Evolutionary conservation across 2,113 vertebrate species (phyloP).

Genomic region (Myotis lucifugus): DNA sequence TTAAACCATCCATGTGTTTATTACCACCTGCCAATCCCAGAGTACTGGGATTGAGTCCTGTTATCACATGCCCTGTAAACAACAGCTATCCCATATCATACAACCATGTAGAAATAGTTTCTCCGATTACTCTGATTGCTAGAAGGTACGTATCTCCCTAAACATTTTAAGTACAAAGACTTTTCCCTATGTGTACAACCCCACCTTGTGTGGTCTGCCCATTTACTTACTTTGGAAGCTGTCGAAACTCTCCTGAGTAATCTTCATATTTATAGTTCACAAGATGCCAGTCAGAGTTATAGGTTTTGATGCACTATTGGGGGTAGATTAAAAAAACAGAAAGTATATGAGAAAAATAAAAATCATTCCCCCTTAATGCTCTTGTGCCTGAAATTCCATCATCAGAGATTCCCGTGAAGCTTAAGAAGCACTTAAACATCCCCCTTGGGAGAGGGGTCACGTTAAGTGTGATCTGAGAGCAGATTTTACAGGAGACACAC

Average conservation of each 20-base stretch:
- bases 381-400: not conserved
- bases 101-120: not conserved
- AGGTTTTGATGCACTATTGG: slow-evolving; percentile 97
- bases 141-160: not conserved
- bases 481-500: not conserved
- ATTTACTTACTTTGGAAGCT: slow-evolving; percentile 93
- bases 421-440: not conserved
- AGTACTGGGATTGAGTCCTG: not conserved
- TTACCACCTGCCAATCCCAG: not conserved
- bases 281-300: slow-evolving; percentile 97
- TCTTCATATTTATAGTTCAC: slow-evolving; percentile 98
- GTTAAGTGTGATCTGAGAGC: not conserved
- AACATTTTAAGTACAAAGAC: not conserved
- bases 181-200: not conserved
- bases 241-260: slow-evolving; percentile 97
- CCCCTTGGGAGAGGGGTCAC: not conserved
- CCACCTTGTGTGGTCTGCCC: not conserved
- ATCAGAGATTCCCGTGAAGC: not conserved
- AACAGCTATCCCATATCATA: not conserved
- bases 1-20: not conserved
- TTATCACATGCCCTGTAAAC: not conserved
- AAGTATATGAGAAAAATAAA: not conserved
- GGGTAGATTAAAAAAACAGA: slow-evolving; percentile 43
- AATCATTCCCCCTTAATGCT: not conserved
- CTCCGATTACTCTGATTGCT: not conserved